Evolutionary conservation across 2,113 vertebrate genomes (phyloP).

Genomic region (Chionomys nivalis): DNA sequence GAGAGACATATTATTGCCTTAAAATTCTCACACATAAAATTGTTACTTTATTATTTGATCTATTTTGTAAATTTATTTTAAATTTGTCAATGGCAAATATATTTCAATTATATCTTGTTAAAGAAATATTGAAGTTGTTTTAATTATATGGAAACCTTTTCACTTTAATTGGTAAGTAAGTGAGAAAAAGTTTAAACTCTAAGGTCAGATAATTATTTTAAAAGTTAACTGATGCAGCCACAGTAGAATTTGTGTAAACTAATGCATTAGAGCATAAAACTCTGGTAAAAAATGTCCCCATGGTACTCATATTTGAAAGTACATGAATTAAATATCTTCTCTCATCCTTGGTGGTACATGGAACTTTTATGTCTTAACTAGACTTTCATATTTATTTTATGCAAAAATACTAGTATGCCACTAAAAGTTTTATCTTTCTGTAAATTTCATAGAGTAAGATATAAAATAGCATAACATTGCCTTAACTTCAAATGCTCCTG

Average conservation of each 20-base stretch:
- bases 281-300: constrained; percentile 66
- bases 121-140: neutral
- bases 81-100: constrained; percentile 18
- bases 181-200: constrained; percentile 37
- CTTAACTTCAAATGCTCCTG: constrained; percentile 52
- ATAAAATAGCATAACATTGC: constrained; percentile 36
- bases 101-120: neutral
- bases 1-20: neutral
- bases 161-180: constrained; percentile 50
- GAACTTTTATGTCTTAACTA: constrained; percentile 74
- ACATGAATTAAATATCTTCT: constrained; percentile 72
- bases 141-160: constrained; percentile 18
- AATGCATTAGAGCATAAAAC: constrained; percentile 47
- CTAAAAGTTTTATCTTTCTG: constrained; percentile 77
- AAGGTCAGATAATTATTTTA: constrained; percentile 54
- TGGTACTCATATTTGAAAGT: constrained; percentile 71
- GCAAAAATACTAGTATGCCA: constrained; percentile 69
- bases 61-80: neutral
- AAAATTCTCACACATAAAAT: neutral
- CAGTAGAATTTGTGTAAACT: constrained; percentile 44
- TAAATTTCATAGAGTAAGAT: constrained; percentile 69
- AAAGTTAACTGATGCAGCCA: neutral
- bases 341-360: constrained; percentile 59
- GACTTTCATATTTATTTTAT: constrained; percentile 69
- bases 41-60: neutral